Evolutionary conservation across 1,140 invertebrate species (phyloP), one percentile per base, ranked within the genome.

Genomic region (Oryctes rhinoceros): DNA sequence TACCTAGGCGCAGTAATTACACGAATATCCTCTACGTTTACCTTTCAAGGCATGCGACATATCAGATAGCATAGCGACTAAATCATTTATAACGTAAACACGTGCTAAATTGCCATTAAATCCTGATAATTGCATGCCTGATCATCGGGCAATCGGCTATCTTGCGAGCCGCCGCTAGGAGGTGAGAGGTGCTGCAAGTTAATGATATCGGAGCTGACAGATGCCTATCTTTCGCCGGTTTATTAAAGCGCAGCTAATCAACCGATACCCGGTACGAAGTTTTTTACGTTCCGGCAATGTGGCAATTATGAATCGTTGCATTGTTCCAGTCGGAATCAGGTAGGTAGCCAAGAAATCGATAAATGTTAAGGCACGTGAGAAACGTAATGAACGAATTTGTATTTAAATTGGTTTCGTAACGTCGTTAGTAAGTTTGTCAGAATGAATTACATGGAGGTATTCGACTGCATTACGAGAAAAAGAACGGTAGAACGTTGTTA

Each of bases 171-270:
- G 3, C 53, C 18, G 53, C 13, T 59, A 71, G 5, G 65, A 71
- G 65, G 65, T 35, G 65, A 71, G 65, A 71, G 65, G 65, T 15
- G 37, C 35, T 30, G 11, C 35, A 24, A 44, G 11, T 24, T 13
- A 71, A 35, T 71, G 24, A 71, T 37, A 71, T 71, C 24, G 24
- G 37, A 71, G 65, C 65, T 71, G 65, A 71, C 65, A 71, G 65
- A 71, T 71, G 62, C 62, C 24, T 67, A 67, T 67, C 62, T 67
- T 67, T 67, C 62, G 24, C 62, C 62, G 65, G 24, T 71, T 71
- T 71, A 71, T 24, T 71, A 71, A 71, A 71, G 20, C 24, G 15
- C 24, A 24, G 37, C 24, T 71, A 71, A 37, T 24, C 53, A 59
- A 59, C 53, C 53, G 13, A 10, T 37, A 71, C 18, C 24, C 65